Percentiles rank a stretch among this genome's conserved stretches.
Evolutionary conservation across 2,888 invertebrate genomes (phyloP).

Genomic region (Ormyrus thymus): DNA sequence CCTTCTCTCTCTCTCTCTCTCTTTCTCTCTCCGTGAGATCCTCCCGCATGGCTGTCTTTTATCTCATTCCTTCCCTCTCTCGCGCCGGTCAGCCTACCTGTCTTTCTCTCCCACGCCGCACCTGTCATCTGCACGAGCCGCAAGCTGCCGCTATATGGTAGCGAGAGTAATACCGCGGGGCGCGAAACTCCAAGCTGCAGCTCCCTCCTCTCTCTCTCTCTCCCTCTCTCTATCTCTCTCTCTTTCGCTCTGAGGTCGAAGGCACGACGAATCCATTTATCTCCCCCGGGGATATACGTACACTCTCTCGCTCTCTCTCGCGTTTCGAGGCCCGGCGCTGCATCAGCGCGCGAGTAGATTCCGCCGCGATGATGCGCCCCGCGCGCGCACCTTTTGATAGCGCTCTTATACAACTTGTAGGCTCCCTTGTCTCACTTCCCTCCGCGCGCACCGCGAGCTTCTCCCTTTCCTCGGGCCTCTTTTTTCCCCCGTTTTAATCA

Average conservation of each 20-base stretch:
- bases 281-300: constrained; percentile 56
- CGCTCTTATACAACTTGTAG: constrained; percentile 16
- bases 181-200: constrained; percentile 58
- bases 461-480: background rate
- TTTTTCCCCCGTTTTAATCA: constrained; percentile 21
- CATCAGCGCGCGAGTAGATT: constrained; percentile 1
- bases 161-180: constrained; percentile 51
- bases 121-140: constrained; percentile 67
- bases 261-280: constrained; percentile 68
- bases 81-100: constrained; percentile 63
- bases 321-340: background rate
- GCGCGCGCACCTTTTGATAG: constrained; percentile 26
- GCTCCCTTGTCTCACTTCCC: background rate
- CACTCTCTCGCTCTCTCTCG: background rate
- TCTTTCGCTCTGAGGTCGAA: constrained; percentile 60
- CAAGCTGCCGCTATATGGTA: constrained; percentile 31
- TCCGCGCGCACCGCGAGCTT: background rate
- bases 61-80: constrained; percentile 56
- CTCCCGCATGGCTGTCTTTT: constrained; percentile 59
- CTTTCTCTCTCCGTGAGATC: constrained; percentile 43
- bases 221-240: constrained; percentile 4
- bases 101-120: constrained; percentile 71
- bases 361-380: constrained; percentile 19
- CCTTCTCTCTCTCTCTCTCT: constrained; percentile 69
- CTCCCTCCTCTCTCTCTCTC: constrained; percentile 1